Percentiles rank a stretch among this genome's conserved stretches.
These are phyloP conservation scores for Lithodes maja DNA, from an alignment of 2,888 invertebrate genomes.

Conservation along the genomic window DNA sequence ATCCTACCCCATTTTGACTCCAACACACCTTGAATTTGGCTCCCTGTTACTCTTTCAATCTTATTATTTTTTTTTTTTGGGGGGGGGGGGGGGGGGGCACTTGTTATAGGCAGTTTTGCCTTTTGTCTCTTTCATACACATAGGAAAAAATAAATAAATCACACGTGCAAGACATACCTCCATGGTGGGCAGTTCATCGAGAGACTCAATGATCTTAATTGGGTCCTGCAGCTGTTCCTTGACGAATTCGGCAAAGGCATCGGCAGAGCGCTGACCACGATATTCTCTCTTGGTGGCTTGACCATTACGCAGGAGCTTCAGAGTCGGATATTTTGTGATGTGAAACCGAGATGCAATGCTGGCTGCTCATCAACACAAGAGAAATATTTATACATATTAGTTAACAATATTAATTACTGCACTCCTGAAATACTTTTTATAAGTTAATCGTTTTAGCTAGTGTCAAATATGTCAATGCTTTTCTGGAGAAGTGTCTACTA, in stretches of 20 bases:
- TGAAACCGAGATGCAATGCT: slow-evolving; percentile 92
- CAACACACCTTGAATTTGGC: background rate
- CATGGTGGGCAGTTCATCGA: slow-evolving; percentile 84
- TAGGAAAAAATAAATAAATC: background rate
- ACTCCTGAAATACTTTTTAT: no score
- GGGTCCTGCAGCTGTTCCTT: slow-evolving; percentile 92
- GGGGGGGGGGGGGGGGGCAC: no score
- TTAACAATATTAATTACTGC: background rate
- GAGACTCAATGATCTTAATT: slow-evolving; percentile 83
- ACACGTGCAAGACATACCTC: slow-evolving; percentile 76
- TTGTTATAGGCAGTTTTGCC: no score
- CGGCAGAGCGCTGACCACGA: slow-evolving; percentile 89
- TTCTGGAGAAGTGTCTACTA: no score
- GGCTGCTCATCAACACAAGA: slow-evolving; percentile 75
- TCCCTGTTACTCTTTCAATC: no score
- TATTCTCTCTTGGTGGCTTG: slow-evolving; percentile 93
- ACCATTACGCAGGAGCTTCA: slow-evolving; percentile 95
- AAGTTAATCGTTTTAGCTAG: no score
- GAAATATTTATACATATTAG: background rate
- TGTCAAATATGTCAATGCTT: no score
- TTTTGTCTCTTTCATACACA: no score
- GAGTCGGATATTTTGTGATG: slow-evolving; percentile 98
- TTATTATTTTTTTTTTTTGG: no score
- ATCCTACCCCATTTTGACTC: background rate
- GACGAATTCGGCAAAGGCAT: slow-evolving; percentile 92